Base-by-base conservation (phyloP, 2,113 vertebrate genomes). In the Aegithalos caudatus region DNA sequence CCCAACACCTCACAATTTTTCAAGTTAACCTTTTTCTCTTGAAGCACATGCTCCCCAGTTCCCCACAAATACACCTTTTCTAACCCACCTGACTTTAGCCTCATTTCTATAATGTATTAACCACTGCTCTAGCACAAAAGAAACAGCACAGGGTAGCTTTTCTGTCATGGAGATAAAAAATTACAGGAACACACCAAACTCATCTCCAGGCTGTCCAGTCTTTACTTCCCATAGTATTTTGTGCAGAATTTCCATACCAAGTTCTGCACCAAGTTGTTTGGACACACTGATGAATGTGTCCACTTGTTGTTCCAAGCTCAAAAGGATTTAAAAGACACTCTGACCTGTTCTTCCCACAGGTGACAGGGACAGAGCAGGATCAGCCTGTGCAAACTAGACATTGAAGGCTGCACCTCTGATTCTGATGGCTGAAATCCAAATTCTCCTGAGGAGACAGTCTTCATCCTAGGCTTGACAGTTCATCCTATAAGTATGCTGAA, bases 121-220 rank as follows among this genome's bases (percentile, higher is more conserved):
- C 9, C 50, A 35, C 35, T 58, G 44, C 35, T 66, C 44, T 65
- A 11, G 33, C 24, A 56, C 35, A 53, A 37, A 22, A 57, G 22
- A 48, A 86, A 81, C 8, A 20, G 66, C 53, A 71, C 2, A 2
- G 17, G 4, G 17, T 42, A 88, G 51, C 51, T 74, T 71, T 54
- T 48, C 44, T 35, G 25, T 51, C 53, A 29, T 0, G 2, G 24
- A 73, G 25, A 33, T 12, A 56, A 85, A 53, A 72, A 90, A 18
- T 29, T 48, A 35, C 1, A 0, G 24, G 13, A 70, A 62, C 15
- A 53, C 31, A 65, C 11, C 1, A 0, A 50, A 66, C 16, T 42
- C 15, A 11, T 17, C 11, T 7, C 23, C 2, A 3, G 11, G 14
- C 33, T 67, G 24, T 24, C 20, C 10, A 21, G 1, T 23, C 31